These are phyloP conservation scores for Heliconius congener DNA, from an alignment of 1,140 invertebrate genomes.

Conservation along the genomic window DNA sequence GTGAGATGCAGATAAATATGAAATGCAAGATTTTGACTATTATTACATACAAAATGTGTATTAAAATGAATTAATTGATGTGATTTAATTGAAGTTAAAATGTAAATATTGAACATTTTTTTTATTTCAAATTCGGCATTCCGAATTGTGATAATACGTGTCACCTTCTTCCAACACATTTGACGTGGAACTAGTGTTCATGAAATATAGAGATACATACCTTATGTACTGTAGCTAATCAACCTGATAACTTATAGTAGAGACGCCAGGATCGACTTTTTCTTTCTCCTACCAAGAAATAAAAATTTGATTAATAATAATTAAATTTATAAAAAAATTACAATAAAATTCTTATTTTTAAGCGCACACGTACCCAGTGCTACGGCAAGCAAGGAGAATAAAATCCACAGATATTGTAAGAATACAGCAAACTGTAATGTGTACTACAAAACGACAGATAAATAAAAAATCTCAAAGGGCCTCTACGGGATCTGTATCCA, in stretches of 20 bases:
- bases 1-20: background rate
- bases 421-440: background rate
- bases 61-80: background rate
- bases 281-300: constrained; percentile 64
- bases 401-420: constrained; percentile 37
- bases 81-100: background rate
- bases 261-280: constrained; percentile 69
- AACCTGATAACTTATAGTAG: constrained; percentile 67
- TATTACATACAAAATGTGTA: background rate
- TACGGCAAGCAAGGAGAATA: constrained; percentile 64
- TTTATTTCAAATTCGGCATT: constrained; percentile 35
- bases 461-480: background rate
- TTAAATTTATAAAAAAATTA: constrained; percentile 46
- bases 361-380: constrained; percentile 64
- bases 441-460: background rate
- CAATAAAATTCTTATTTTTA: constrained; percentile 47
- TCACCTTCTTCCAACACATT: constrained; percentile 80
- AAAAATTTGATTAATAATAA: constrained; percentile 46
- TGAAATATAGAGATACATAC: constrained; percentile 64
- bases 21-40: background rate
- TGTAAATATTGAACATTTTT: background rate
- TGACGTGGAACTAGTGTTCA: constrained; percentile 75
- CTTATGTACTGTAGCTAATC: constrained; percentile 77
- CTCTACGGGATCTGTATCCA: no score
- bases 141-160: constrained; percentile 76